Conservation (phyloP, 2,888 invertebrate genomes). For the Keiferia lycopersicella region DNA sequence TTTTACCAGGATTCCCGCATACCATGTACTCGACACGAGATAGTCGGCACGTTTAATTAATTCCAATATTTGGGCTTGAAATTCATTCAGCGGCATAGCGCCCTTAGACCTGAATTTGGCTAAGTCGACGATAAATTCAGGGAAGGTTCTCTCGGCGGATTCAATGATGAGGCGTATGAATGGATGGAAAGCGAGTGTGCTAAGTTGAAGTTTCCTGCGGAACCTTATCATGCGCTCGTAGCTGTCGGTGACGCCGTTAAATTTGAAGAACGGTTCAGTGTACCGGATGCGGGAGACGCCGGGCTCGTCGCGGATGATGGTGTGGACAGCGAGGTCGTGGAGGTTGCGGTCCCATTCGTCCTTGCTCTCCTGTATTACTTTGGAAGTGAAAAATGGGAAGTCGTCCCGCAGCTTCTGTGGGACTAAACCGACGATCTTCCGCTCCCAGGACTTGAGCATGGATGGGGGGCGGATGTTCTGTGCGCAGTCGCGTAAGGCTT, state of each 20-base stretch:
- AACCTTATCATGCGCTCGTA: conserved; percentile 81
- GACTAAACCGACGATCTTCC: conserved; percentile 81
- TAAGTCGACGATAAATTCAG: conserved; percentile 78
- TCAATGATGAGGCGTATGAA: conserved; percentile 83
- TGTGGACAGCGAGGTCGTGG: conserved; percentile 83
- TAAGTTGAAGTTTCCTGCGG: conserved; percentile 78
- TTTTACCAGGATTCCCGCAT: conserved; percentile 57
- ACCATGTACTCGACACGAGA: conserved; percentile 72
- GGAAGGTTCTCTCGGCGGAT: conserved; percentile 76
- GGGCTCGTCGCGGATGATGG: conserved; percentile 82
- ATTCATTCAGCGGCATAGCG: conserved; percentile 60
- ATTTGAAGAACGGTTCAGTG: conserved; percentile 79
- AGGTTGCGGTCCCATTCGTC: conserved; percentile 82
- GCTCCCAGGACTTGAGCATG: conserved; percentile 83
- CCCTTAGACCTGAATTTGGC: conserved; percentile 68
- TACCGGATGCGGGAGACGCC: conserved; percentile 74
- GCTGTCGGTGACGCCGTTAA: conserved; percentile 82
- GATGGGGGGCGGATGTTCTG: conserved; percentile 81
- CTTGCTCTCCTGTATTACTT: conserved; percentile 79
- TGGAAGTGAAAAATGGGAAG: conserved; percentile 77
- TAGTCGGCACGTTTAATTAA: conserved; percentile 69
- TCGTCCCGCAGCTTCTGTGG: conserved; percentile 78
- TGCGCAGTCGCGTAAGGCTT: conserved; percentile 80
- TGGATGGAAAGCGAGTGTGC: conserved; percentile 83
- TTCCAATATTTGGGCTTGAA: conserved; percentile 58